Base-by-base conservation (phyloP, 2,113 vertebrate genomes). In the Xiphorhynchus elegans region DNA sequence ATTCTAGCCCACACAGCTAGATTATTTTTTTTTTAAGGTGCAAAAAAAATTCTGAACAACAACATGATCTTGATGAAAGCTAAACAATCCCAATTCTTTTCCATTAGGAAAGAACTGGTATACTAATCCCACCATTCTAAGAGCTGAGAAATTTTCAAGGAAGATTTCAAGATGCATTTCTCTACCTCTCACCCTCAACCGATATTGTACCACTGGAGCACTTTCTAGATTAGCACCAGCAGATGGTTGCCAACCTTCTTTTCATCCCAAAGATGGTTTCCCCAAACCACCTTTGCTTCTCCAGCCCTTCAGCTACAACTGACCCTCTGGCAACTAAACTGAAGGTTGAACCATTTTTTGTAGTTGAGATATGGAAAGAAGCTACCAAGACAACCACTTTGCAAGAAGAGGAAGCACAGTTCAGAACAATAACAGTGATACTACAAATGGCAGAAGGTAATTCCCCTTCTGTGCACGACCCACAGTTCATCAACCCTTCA, bases 1-100 rank as follows among this genome's bases (percentile, higher is more conserved):
- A 55, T 39, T 76, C 78, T 94, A 84, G 74, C 84, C 84, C 91
- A 94, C 81, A 55, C 21, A 81, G 33, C 13, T 20, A 90, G 24
- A 24, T 10, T 47, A 5, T 20, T 20, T 59, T 58, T 59, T 58
- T 83, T 95, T 77, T 26, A 84, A 95, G 29, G 29, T 29, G 91
- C 13, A 53, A 75, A 70, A 76, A 62, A 9, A 0, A 0, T 26
- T 50, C 80, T 52, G 50, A 95, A 84, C 46, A 56, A 39, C 0
- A 0, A 29, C 23, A 77, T 49, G 44, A 78, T 53, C 47, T 70
- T 62, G 31, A 56, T 68, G 46, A 82, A 93, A 95, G 24, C 35
- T 40, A 77, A 89, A 88, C 62, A 82, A 89, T n/a, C 29, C n/a
- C 14, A 50, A n/a, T 63, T 18, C 9, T 86, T 66, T 58, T 53